Evolutionary conservation across 2,888 invertebrate species (phyloP), one percentile per base, ranked within the genome.

Genomic region (Gastrophysa polygoni): DNA sequence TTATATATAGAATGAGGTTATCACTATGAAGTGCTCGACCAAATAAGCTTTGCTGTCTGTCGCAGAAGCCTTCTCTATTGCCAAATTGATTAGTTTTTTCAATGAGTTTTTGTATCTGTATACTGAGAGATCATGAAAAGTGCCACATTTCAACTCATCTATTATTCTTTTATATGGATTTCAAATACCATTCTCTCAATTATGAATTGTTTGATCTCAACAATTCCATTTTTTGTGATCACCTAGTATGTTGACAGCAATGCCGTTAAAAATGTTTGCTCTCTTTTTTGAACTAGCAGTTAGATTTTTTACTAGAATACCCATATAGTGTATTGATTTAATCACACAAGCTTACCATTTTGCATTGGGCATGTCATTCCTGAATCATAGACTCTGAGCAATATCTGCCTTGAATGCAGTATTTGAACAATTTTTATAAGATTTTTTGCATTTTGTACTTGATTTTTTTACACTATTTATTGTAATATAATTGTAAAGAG

Each of bases 401-500:
- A 61, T 44, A 56, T 50, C 61, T 64, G 64, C 58, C 64, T 44
- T 48, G 62, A 48, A 43, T 64, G 57, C 67, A 67, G 67, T 67
- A 67, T 67, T 67, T 58, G 32, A 43, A 54, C 32, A 60, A 55
- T 60, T 64, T 66, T 66, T 59, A 55, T 63, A 67, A 24, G 21
- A 52, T 38, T 32, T 24, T 55, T 47, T 14, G 46, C 46, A 29
- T 47, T 56, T 56, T 47, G 56, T 47, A 56, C 56, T 56, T 54
- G 54, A 54, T 28, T 43, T 52, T 43, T 28, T 58, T 56, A 18
- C 54, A 61, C 47, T 59, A 64, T 64, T 60, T 67, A 64, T 67
- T 67, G 67, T 67, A 67, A 56, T 64, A 67, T 67, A 67, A 62
- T 38, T 67, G 66, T 67, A 67, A 67, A 67, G 58, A 64, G 62